phyloP scores from a whole-genome alignment of 2,113 vertebrate genomes.

The Corynorhinus townsendii region DNA sequence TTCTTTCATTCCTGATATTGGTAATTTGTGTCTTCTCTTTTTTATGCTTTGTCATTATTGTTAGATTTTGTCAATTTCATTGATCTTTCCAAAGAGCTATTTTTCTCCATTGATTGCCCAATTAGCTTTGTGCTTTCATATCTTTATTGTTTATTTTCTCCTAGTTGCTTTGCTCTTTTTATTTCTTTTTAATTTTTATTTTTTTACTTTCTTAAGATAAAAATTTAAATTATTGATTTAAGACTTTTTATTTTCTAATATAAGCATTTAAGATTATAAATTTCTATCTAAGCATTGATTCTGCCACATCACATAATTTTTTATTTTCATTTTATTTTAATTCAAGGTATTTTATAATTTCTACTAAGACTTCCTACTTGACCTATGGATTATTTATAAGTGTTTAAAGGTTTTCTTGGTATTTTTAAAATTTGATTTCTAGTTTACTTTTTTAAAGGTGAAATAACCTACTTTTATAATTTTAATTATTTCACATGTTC shows the following conservation, averaged over 20 bases:
- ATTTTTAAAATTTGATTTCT: neutral
- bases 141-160: neutral
- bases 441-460: neutral
- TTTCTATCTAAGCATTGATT: neutral
- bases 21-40: neutral
- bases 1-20: constrained; percentile 13
- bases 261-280: neutral
- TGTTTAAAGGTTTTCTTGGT: neutral
- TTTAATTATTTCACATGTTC: neutral
- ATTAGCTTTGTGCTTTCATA: neutral
- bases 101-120: neutral
- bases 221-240: neutral
- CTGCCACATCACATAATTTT: neutral
- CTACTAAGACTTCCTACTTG: neutral
- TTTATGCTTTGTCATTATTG: neutral
- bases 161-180: neutral
- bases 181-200: neutral
- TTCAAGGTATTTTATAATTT: neutral
- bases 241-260: neutral
- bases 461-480: neutral
- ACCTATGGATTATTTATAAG: neutral
- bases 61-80: neutral
- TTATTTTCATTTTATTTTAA: neutral
- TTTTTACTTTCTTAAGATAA: neutral
- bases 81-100: neutral